These are phyloP conservation scores for Rhyacichthys aspro DNA, from an alignment of 2,797 vertebrate genomes.

Conservation along the genomic window DNA sequence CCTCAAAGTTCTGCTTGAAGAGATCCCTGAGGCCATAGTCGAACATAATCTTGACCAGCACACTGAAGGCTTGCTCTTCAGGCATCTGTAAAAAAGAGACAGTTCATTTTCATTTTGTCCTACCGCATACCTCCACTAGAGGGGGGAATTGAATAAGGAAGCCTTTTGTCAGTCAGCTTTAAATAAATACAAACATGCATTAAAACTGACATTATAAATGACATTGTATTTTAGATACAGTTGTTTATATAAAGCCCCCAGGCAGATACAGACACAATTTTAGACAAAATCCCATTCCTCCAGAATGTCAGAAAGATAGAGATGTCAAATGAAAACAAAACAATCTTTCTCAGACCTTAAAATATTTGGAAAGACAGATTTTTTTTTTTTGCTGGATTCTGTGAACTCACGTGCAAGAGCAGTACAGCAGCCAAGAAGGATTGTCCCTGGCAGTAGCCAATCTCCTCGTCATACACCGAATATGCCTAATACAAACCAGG, in stretches of 20 bases:
- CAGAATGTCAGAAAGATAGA: slow-evolving; percentile 26
- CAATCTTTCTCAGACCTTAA: slow-evolving; percentile 24
- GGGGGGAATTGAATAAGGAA: slow-evolving; percentile 33
- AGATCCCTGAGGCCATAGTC: slow-evolving; percentile 99
- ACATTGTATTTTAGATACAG: not conserved
- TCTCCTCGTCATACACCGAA: slow-evolving; percentile 99
- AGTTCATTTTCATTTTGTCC: not conserved
- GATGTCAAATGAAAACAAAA: slow-evolving; percentile 40
- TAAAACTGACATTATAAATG: not conserved
- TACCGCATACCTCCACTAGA: slow-evolving; percentile 48
- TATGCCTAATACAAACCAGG: slow-evolving; percentile 86
- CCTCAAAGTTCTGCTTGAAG: slow-evolving; percentile 99
- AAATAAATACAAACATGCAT: slow-evolving; percentile 7
- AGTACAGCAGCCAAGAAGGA: slow-evolving; percentile 97
- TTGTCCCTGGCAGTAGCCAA: slow-evolving; percentile 98
- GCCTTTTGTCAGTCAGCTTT: not conserved
- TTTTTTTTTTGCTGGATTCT: slow-evolving; percentile 3
- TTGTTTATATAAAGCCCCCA: not conserved
- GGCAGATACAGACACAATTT: not conserved
- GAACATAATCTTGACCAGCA: slow-evolving; percentile 99
- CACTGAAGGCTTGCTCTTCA: slow-evolving; percentile 98
- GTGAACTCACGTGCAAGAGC: slow-evolving; percentile 92
- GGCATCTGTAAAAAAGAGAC: slow-evolving; percentile 86
- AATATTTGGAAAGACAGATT: slow-evolving; percentile 33
- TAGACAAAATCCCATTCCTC: slow-evolving; percentile 4